These are phyloP conservation scores for Cuculus canorus DNA, from an alignment of 2,797 vertebrate genomes.

Conservation along the genomic window DNA sequence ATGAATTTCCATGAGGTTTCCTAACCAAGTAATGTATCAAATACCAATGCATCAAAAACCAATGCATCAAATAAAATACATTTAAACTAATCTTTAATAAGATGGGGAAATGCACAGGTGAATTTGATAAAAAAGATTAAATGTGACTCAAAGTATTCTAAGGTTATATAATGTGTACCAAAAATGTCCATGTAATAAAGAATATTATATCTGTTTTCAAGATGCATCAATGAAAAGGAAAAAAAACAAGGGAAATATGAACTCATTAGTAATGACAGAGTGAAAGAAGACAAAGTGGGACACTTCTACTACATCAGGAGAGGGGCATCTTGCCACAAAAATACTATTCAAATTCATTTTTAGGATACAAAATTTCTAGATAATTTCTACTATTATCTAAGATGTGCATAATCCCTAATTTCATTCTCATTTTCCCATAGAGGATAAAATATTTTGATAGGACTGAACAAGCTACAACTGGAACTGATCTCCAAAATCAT, in stretches of 20 bases:
- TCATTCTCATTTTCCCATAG: neutral
- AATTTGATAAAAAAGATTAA: neutral
- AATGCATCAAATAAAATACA: conserved; percentile 39
- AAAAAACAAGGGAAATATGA: neutral
- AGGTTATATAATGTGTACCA: accelerated
- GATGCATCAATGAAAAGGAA: neutral
- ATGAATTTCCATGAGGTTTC: conserved; percentile 75
- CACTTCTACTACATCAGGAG: neutral
- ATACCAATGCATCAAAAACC: no score
- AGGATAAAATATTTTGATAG: neutral
- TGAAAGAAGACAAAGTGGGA: neutral
- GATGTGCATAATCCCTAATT: neutral
- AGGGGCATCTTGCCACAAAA: neutral
- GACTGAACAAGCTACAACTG: accelerated
- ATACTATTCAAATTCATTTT: neutral
- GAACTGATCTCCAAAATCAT: neutral
- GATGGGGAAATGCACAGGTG: neutral
- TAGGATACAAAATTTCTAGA: neutral
- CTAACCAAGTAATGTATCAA: conserved; percentile 38
- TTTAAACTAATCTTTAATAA: conserved; percentile 53
- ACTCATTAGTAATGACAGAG: neutral
- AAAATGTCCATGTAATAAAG: neutral
- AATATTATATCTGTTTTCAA: neutral
- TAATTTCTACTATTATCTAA: neutral
- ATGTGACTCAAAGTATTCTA: neutral